These are phyloP conservation scores for Drosophila maculinotata DNA, from an alignment of 2,888 invertebrate genomes.

Conservation along the genomic window DNA sequence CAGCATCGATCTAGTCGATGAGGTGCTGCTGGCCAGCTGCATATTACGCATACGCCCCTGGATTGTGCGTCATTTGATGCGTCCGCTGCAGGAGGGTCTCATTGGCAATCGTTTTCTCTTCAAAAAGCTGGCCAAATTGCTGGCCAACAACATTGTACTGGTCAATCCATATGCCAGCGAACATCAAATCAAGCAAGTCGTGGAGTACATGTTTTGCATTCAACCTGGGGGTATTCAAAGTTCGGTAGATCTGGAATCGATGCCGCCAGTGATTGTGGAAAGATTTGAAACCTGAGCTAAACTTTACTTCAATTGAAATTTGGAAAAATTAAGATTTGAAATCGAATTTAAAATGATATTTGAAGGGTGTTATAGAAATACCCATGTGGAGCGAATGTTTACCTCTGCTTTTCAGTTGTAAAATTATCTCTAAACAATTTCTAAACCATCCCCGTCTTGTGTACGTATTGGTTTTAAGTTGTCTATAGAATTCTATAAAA, in stretches of 20 bases:
- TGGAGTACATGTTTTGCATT: constrained; percentile 80
- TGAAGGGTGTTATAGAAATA: not conserved
- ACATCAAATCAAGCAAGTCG: constrained; percentile 65
- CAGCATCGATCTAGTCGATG: constrained; percentile 81
- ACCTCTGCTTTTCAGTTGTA: too few species aligned
- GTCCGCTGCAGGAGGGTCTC: constrained; percentile 80
- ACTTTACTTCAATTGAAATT: not conserved
- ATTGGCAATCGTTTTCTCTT: constrained; percentile 83
- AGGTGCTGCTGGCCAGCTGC: constrained; percentile 80
- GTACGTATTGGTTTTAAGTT: constrained; percentile 26
- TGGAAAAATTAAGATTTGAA: not conserved
- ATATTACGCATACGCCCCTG: constrained; percentile 82
- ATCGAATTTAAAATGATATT: not conserved
- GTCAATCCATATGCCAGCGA: constrained; percentile 82
- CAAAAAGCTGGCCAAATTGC: constrained; percentile 81
- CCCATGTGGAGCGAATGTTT: not conserved
- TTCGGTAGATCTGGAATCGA: constrained; percentile 66
- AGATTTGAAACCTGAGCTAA: constrained; percentile 28
- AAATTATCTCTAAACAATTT: too few species aligned
- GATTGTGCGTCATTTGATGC: constrained; percentile 83
- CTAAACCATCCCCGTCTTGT: constrained; percentile 5
- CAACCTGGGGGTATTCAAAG: constrained; percentile 71
- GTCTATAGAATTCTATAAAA: constrained; percentile 3
- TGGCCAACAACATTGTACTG: constrained; percentile 77
- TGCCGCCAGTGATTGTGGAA: constrained; percentile 54